Base-by-base conservation (phyloP, 2,113 vertebrate species). In the Pantherophis guttatus region DNA sequence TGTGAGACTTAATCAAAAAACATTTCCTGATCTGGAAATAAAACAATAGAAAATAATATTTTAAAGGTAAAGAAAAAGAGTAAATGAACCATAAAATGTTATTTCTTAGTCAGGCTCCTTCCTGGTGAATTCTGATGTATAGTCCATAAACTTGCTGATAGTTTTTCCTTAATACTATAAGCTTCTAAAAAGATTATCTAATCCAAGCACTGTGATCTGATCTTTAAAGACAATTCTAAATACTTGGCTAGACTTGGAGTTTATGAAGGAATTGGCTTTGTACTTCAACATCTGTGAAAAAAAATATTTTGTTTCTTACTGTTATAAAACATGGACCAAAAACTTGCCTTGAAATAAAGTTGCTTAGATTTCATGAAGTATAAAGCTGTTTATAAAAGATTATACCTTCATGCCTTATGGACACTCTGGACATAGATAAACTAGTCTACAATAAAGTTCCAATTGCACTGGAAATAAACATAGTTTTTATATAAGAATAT, bases 161-260 rank as follows among this genome's bases (percentile, higher is more conserved):
- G 53, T 75, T 88, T 55, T 93, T 6, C 26, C 65, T 0, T 0
- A 29, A 91, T 91, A 29, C 93, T 85, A 93, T 54, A 39, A 91
- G 24, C n/a, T 12, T 26, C n/a, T 87, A 70, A 87, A 87, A 54
- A 94, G 89, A 92, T 33, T 10, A 91, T 62, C 33, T 65, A 89
- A 17, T 19, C 1, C 57, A 91, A 86, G 48, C 39, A 91, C n/a
- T 87, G 91, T 89, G 92, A 94, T 62, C 29, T 93, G 88, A 89
- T 54, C 65, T 93, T 89, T 88, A 24, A 39, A 65, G 7, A 6
- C 12, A 90, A 87, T 86, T 87, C n/a, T 65, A 90, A 90, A 93
- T 65, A 90, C 17, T 57, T 88, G 19, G 65, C 54, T 89, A 92
- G 53, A 29, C 19, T 92, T 50, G 12, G 0, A 0, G 12, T 91